Evolutionary conservation across 1,140 invertebrate species (phyloP), one percentile per base, ranked within the genome.

Genomic region (Drosophila bocki): DNA sequence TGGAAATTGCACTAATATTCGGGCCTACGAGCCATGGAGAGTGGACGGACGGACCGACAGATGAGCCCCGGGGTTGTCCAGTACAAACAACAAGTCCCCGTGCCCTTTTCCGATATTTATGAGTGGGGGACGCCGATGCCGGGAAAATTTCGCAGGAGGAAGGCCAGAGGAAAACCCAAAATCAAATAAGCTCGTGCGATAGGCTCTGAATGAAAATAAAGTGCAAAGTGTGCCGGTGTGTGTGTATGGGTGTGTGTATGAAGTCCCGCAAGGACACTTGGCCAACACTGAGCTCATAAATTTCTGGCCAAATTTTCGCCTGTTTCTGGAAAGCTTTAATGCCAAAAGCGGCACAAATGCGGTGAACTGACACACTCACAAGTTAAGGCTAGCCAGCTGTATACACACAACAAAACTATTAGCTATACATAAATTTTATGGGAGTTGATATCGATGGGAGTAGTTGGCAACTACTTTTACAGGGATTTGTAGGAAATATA

Each of bases 231-330:
- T 17, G 15, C 15, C 17, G 19, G 32, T 65, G n/a, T 51, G 61
- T 62, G 60, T 62, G 53, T 51, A 58, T 62, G 60, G 59, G 53
- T 65, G 68, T 65, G 44, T 68, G 37, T 45, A n/a, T 41, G 42
- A 77, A 77, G 68, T 88, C 84, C 84, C 84, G 72, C 74, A 71
- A 84, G 80, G 80, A 75, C 80, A 77, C 84, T 82, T 83, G 45
- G 65, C 50, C 64, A 75, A 61, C 54, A 48, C 45, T 29, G 53
- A 63, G 68, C 57, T 68, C 78, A 75, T 84, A 88, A 82, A 82
- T 86, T 83, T 60, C 45, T 15, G 33, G n/a, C 48, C 60, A 68
- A 79, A 68, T 87, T 86, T 79, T 65, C 19, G 72, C 32, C 19
- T 42, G 50, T 44, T 58, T 15, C 26, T 53, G 57, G 29, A 50